phyloP scores from a whole-genome alignment of 2,113 vertebrate genomes.

The Misgurnus anguillicaudatus region DNA sequence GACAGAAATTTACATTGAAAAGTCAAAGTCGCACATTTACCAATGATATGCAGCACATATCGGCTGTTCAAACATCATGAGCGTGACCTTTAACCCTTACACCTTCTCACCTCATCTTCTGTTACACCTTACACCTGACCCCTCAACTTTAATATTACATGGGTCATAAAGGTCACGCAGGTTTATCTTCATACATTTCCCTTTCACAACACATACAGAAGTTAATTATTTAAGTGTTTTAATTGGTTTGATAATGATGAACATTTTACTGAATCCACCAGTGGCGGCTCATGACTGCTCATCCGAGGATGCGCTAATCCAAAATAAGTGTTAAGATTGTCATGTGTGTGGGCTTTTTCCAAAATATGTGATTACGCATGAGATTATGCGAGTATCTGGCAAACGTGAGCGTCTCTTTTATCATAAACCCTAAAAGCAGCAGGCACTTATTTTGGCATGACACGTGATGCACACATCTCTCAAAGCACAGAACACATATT shows the following conservation, averaged over 20 bases:
- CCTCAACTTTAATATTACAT: neutral
- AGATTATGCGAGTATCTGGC: too few species aligned
- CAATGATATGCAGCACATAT: constrained; percentile 11
- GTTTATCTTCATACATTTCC: constrained; percentile 5
- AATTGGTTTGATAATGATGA: neutral
- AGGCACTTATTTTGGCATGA: too few species aligned
- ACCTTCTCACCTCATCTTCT: constrained; percentile 19
- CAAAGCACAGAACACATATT: too few species aligned
- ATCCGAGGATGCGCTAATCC: too few species aligned
- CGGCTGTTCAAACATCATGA: constrained; percentile 6
- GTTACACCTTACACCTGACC: constrained; percentile 8
- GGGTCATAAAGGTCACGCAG: neutral
- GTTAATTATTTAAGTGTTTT: neutral
- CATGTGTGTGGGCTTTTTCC: too few species aligned
- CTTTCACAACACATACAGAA: neutral
- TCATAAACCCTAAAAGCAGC: too few species aligned
- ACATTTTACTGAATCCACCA: neutral
- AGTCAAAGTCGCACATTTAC: neutral
- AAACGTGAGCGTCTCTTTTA: too few species aligned
- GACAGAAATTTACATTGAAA: neutral
- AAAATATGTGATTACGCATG: too few species aligned
- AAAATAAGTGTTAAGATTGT: too few species aligned
- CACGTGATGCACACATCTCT: too few species aligned
- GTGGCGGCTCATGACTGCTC: too few species aligned
- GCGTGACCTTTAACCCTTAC: constrained; percentile 20